These are phyloP conservation scores for Crotalus horridus DNA, from an alignment of 2,113 vertebrate species.

Conservation along the genomic window DNA sequence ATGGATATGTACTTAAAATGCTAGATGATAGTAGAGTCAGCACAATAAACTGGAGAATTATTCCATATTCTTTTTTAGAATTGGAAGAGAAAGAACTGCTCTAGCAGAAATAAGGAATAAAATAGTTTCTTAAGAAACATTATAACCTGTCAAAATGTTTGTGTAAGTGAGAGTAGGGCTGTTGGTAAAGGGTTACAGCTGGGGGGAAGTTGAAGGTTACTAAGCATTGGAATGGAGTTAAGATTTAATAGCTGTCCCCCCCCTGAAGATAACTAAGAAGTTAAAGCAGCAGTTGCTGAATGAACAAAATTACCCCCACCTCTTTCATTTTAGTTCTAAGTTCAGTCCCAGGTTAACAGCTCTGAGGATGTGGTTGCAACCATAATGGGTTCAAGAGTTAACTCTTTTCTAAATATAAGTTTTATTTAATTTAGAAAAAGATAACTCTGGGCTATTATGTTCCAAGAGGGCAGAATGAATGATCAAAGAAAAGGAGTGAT, in stretches of 20 bases:
- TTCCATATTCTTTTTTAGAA: slow-evolving; percentile 44
- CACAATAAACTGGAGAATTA: slow-evolving; percentile 57
- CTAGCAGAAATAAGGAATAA: slow-evolving; percentile 46
- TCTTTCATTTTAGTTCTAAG: slow-evolving; percentile 48
- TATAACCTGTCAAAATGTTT: slow-evolving; percentile 66
- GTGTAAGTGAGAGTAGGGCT: slow-evolving; percentile 62
- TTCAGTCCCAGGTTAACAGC: slow-evolving; percentile 70
- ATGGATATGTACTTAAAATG: background rate
- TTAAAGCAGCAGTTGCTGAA: slow-evolving; percentile 53
- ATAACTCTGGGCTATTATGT: slow-evolving; percentile 49
- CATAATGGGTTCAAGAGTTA: slow-evolving; percentile 63
- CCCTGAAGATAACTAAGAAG: slow-evolving; percentile 44
- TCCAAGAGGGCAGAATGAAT: slow-evolving; percentile 43
- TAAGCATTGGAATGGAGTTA: slow-evolving; percentile 38
- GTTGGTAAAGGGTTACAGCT: slow-evolving; percentile 60
- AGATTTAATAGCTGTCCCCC: slow-evolving; percentile 65
- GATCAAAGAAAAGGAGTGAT: slow-evolving; percentile 41
- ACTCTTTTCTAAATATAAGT: slow-evolving; percentile 64
- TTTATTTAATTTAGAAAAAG: slow-evolving; percentile 60
- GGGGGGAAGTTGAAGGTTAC: slow-evolving; percentile 56
- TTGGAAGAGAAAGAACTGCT: slow-evolving; percentile 51
- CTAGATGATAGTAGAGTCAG: slow-evolving; percentile 51
- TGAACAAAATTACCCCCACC: slow-evolving; percentile 40
- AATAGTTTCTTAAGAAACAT: slow-evolving; percentile 60
- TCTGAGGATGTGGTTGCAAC: slow-evolving; percentile 60